Evolutionary conservation across 2,888 invertebrate species (phyloP).

Genomic region (Sceliomorpha sp.): DNA sequence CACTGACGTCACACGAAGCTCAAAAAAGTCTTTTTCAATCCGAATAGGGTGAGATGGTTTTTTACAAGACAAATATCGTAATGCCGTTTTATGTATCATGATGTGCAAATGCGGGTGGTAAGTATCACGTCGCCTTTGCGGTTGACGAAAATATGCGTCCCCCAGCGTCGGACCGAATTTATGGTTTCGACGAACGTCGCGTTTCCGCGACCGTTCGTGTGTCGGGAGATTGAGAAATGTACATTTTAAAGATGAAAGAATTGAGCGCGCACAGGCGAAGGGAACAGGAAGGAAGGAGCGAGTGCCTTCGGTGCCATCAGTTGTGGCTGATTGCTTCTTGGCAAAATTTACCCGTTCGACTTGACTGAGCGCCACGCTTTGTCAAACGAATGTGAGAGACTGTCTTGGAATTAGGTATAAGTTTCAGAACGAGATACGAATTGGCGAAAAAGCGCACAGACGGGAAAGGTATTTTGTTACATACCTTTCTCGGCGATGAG

Average conservation of each 20-base stretch:
- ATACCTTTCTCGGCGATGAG: too few relatives aligned
- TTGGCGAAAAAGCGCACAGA: conserved; percentile 9
- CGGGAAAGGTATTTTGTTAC: too few relatives aligned
- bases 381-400: conserved; percentile 49
- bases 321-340: conserved; percentile 54
- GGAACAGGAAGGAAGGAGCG: conserved; percentile 42
- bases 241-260: conserved; percentile 49
- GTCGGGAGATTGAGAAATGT: conserved; percentile 18
- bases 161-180: conserved; percentile 33
- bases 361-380: conserved; percentile 54
- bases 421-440: conserved; percentile 44
- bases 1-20: too few relatives aligned
- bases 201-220: conserved; percentile 27
- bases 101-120: not conserved
- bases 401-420: conserved; percentile 51
- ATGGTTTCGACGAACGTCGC: conserved; percentile 38
- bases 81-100: conserved; percentile 1
- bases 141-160: conserved; percentile 36
- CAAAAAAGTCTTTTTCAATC: too few relatives aligned
- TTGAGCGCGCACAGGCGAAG: conserved; percentile 36
- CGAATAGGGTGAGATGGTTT: too few relatives aligned
- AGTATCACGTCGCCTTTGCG: conserved; percentile 17
- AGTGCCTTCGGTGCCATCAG: conserved; percentile 53
- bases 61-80: not conserved
- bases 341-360: conserved; percentile 54